phyloP scores from a whole-genome alignment of 2,113 vertebrate species.

The Anhinga anhinga region DNA sequence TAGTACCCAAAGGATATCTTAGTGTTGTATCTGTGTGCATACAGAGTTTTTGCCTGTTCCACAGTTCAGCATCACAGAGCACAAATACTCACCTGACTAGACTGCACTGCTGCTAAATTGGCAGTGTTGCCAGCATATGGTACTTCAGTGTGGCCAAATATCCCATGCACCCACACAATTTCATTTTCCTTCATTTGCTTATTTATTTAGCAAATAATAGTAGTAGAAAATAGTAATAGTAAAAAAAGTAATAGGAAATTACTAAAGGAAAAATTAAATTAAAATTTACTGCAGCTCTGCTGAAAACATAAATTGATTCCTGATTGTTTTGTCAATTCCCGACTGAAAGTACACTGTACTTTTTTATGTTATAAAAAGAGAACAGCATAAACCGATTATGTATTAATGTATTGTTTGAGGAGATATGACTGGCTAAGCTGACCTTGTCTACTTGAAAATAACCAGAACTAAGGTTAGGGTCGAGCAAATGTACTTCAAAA shows the following conservation, averaged over 20 bases:
- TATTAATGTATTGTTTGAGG: neutral
- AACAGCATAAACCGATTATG: neutral
- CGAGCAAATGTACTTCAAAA: neutral
- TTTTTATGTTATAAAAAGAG: neutral
- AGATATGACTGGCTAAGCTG: neutral
- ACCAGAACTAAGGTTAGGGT: neutral
- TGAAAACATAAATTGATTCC: neutral
- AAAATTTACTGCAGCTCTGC: neutral
- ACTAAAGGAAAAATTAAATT: neutral
- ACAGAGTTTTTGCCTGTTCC: neutral
- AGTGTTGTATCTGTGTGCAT: neutral
- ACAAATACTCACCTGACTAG: neutral
- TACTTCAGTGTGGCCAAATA: neutral
- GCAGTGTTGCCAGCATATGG: neutral
- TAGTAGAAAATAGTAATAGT: too few relatives aligned
- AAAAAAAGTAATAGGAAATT: neutral
- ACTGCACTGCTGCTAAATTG: neutral
- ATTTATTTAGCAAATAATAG: neutral
- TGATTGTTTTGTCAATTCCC: neutral
- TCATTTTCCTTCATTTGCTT: slow-evolving; percentile 40
- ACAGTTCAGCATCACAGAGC: neutral
- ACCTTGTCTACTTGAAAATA: neutral
- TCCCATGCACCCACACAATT: neutral
- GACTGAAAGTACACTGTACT: neutral
- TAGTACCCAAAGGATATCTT: neutral